Conservation (phyloP, 2,888 invertebrate genomes). For the Plagodis dolabraria region DNA sequence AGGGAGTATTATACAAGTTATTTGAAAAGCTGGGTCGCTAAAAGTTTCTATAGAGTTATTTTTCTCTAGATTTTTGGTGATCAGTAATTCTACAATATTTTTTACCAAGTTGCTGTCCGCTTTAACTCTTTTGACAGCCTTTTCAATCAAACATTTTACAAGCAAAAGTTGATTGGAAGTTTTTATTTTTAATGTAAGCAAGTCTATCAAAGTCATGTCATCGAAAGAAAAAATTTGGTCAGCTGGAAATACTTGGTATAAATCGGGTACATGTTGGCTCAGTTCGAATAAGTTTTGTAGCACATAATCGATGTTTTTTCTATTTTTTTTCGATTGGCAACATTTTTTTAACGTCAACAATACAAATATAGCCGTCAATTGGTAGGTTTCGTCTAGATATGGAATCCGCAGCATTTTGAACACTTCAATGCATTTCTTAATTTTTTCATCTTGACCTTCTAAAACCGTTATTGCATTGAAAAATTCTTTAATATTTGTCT, state of each 20-base stretch:
- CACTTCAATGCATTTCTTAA: constrained; percentile 58
- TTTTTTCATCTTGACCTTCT: constrained; percentile 46
- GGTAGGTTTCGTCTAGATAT: constrained; percentile 72
- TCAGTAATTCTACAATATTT: constrained; percentile 63
- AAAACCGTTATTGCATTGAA: constrained; percentile 49
- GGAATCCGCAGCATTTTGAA: constrained; percentile 63
- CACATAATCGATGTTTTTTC: constrained; percentile 57
- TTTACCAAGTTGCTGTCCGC: constrained; percentile 67
- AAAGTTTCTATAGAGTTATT: constrained; percentile 61
- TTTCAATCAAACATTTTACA: constrained; percentile 65
- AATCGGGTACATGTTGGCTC: constrained; percentile 68
- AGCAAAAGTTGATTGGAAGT: constrained; percentile 60
- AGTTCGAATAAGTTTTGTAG: constrained; percentile 70
- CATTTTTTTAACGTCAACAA: constrained; percentile 67
- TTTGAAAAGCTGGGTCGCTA: constrained; percentile 69
- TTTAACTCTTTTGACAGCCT: constrained; percentile 71
- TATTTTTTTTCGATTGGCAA: constrained; percentile 63
- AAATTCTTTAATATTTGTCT: constrained; percentile 50
- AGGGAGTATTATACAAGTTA: constrained; percentile 69
- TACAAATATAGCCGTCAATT: constrained; percentile 67
- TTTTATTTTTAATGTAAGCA: constrained; percentile 68
- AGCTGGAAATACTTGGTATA: constrained; percentile 70
- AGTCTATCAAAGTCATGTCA: constrained; percentile 56
- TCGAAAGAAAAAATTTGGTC: constrained; percentile 67
- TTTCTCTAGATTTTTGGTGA: constrained; percentile 55